Base-by-base conservation (phyloP, 1,140 invertebrate species). In the Heliconius nattereri region DNA sequence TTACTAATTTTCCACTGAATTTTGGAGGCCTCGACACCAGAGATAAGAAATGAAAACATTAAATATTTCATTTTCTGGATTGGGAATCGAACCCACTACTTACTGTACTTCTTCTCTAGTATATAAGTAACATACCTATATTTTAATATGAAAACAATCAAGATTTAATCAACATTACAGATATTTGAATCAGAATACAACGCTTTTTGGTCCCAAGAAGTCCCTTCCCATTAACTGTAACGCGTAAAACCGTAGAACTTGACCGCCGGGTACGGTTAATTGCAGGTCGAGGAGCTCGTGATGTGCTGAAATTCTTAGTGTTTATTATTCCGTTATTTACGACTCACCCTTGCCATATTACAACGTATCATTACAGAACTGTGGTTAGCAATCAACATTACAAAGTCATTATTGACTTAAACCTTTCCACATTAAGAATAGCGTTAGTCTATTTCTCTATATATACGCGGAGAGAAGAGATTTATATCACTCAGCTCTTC, bases 281-380 rank as follows among this genome's bases (percentile, higher is more conserved):
- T 70, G 37, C 75, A 71, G 60, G 40, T 66, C 60, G 32, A 13
- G 57, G 29, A 66, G 23, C 9, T 49, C 37, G 35, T 57, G 75
- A 76, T 76, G 75, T 29, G 23, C 60, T 71, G 60, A 76, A 76
- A 76, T 70, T 32, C 29, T 76, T 37, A 76, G 75, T 45, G 57
- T 70, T 57, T 76, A 66, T 76, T 76, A 71, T 76, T 76, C n/a
- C 49, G 57, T 49, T 76, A 76, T 76, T 76, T 71, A 76, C 75
- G 75, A 76, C 35, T n/a, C 13, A 7, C 60, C 23, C 40, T 29
- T 49, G 16, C 13, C 23, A 20, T 75, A 72, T 78, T 73, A 71
- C 40, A 54, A 8, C 26, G 5, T 71, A 35, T 80, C 79, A 75
- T 80, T 80, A 80, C 71, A 52, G 74, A 23, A 37, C 52, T 73